Percentiles rank a stretch among this genome's conserved stretches.
These are phyloP conservation scores for Phytoseiulus persimilis DNA, from an alignment of 2,888 invertebrate species.

Conservation along the genomic window DNA sequence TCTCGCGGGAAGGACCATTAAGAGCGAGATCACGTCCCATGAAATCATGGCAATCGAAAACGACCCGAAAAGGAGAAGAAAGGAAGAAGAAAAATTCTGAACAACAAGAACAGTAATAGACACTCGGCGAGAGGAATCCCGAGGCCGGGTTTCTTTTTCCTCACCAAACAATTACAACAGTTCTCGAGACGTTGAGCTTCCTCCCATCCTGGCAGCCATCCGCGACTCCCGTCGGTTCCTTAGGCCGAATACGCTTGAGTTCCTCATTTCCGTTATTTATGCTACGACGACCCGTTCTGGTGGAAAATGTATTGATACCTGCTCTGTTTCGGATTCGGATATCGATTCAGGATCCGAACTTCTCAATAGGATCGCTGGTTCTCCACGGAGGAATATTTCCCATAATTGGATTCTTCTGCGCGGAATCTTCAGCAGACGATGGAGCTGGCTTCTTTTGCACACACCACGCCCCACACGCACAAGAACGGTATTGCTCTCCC, in stretches of 20 bases:
- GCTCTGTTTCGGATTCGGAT: too few relatives aligned
- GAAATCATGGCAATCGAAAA: slow-evolving; percentile 5
- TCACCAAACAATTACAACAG: background rate
- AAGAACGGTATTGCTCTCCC: too few relatives aligned
- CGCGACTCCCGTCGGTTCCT: background rate
- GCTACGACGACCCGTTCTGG: too few relatives aligned
- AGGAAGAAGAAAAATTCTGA: background rate
- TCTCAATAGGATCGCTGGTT: too few relatives aligned
- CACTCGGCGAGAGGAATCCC: background rate
- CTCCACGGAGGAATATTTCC: too few relatives aligned
- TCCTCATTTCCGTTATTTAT: too few relatives aligned
- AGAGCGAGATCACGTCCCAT: background rate
- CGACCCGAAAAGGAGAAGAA: background rate
- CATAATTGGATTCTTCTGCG: too few relatives aligned
- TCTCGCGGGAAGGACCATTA: slow-evolving; percentile 5
- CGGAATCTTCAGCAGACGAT: too few relatives aligned
- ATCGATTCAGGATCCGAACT: too few relatives aligned
- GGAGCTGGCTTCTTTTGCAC: too few relatives aligned
- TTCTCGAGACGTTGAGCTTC: background rate
- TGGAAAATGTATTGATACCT: too few relatives aligned
- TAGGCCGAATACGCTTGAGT: background rate
- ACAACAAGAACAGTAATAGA: background rate
- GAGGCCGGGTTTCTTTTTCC: background rate
- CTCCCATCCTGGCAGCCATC: background rate
- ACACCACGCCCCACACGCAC: too few relatives aligned